Base-by-base conservation (phyloP, 2,797 vertebrate species). In the Acipenser ruthenus region DNA sequence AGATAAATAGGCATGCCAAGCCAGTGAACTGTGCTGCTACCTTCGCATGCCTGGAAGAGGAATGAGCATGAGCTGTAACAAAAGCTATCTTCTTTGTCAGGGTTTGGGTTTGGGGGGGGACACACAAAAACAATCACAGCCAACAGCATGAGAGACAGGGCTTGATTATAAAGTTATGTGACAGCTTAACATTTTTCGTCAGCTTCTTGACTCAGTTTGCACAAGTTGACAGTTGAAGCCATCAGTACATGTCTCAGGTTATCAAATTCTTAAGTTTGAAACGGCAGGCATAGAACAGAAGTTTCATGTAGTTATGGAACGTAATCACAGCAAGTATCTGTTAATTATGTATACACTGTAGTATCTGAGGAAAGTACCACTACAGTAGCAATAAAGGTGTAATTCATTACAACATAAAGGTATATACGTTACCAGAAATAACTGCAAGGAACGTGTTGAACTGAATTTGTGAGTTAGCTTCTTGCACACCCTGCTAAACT, bases 41-140 rank as follows among this genome's bases (percentile, higher is more conserved):
- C 61, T 68, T 63, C 79, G 86, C 87, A 87, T 86, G 87, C 72
- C 75, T 69, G 69, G 23, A 51, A 56, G 74, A 69, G 67, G 73
- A 66, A 64, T 64, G 71, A 73, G 80, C 78, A 80, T 78, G 80
- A 73, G 51, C 12, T 65, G 52, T 69, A 49, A 58, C 62, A 23
- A 59, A 49, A 68, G 55, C 51, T 18, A 15, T 10, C 56, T 55
- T 49, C 10, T 60, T 49, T 60, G 52, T 65, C 61, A 48, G 65
- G 65, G 51, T 3, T 6, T 10, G 11, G 8, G n/a, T 1, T 62
- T 11, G 55, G 55, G 3, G 4, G 4, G 37, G 37, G 37, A 37
- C 3, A 37, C 37, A 37, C 37, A 37, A 69, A 13, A 49, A 37
- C 48, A 64, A 49, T 64, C 23, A 55, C 11, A 55, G 51, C 62